Evolutionary conservation across 2,797 vertebrate species (phyloP), one percentile per base, ranked within the genome.

Genomic region (Myiotriccus ornatus): DNA sequence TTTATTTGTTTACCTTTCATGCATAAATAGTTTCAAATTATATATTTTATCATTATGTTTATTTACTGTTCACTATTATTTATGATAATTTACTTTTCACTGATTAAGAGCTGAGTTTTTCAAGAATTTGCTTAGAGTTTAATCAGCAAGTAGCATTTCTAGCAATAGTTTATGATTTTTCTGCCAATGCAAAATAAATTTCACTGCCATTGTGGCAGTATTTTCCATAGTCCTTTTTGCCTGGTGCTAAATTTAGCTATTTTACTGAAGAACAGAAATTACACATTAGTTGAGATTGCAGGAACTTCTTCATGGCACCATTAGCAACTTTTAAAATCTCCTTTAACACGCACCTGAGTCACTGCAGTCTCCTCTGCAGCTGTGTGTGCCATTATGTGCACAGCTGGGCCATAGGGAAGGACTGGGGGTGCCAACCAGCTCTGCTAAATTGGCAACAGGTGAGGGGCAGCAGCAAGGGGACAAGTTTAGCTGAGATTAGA

Each of bases 1-100:
- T 87, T 74, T 75, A 78, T 92, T 85, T 90, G 71, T 90, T 94
- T 93, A 89, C 52, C 46, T 87, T 91, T 67, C 22, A 57, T 69
- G 41, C 44, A 83, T 56, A 82, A 94, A 77, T 47, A n/a, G 9
- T 32, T 93, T 94, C 53, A 90, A 83, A 95, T 67, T 55, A 71
- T 41, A 23, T n/a, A 70, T 82, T 87, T 89, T 89, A 89, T 89
- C n/a, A 32, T 77, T 71, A 63, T 44, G 16, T 84, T 86, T 83
- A 64, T 89, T 94, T 86, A 62, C 50, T 55, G 25, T 75, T 88
- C 74, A 69, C 16, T 85, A 71, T 89, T 93, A 93, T 60, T 87
- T 91, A 94, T 27, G 18, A 78, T 75, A 52, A 89, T 91, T 64
- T 95, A 65, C 15, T 94, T 87, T 73, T 68, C 32, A 23, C 56